Percentiles rank a stretch among this genome's conserved stretches.
Evolutionary conservation across 2,888 invertebrate genomes (phyloP).

Genomic region (Pedicia rivosa): DNA sequence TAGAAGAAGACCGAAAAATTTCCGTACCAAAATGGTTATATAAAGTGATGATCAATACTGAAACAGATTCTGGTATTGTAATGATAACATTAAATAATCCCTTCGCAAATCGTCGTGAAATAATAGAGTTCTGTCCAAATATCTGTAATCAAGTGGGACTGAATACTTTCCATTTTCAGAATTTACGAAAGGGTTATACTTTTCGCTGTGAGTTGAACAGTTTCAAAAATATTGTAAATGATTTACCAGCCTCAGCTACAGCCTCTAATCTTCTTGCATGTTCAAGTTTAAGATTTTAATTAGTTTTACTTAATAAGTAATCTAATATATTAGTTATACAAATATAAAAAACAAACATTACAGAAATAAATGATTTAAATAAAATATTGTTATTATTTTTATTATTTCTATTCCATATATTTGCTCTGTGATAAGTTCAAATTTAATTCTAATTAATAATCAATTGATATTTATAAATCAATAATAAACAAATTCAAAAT

Average conservation of each 20-base stretch:
- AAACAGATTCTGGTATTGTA: constrained; percentile 29
- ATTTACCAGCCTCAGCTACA: constrained; percentile 7
- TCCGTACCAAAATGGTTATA: constrained; percentile 32
- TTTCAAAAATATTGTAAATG: constrained; percentile 7
- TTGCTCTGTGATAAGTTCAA: too few relatives aligned
- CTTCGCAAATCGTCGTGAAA: constrained; percentile 9
- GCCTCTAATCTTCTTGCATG: too few relatives aligned
- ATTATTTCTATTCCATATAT: too few relatives aligned
- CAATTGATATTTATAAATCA: too few relatives aligned
- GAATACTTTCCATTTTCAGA: constrained; percentile 11
- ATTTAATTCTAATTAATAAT: too few relatives aligned
- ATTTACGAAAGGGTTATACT: constrained; percentile 16
- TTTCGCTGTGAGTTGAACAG: constrained; percentile 15
- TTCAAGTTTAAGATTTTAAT: too few relatives aligned
- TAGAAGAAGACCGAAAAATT: constrained; percentile 23
- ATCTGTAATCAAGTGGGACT: constrained; percentile 14
- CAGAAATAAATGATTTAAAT: too few relatives aligned
- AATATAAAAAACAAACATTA: too few relatives aligned
- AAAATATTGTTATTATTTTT: too few relatives aligned
- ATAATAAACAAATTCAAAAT: too few relatives aligned
- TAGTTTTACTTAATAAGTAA: too few relatives aligned
- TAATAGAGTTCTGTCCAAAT: constrained; percentile 15
- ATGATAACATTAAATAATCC: constrained; percentile 37
- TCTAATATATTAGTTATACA: too few relatives aligned
- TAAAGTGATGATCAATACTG: constrained; percentile 31